Evolutionary conservation across 2,797 vertebrate genomes (phyloP).

Genomic region (Melanotaenia pygmaea): DNA sequence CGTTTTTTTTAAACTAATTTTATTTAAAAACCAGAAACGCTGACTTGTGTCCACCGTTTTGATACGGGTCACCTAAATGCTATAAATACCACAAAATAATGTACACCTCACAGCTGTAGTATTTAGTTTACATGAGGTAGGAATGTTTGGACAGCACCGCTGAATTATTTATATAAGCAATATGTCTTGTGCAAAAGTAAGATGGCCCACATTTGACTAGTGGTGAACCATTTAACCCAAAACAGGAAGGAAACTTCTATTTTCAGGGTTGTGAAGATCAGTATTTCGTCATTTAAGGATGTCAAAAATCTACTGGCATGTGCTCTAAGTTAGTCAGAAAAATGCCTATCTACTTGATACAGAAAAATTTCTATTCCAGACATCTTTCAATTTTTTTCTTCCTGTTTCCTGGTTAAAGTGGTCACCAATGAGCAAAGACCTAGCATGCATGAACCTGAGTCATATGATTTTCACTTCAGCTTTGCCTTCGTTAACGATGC

Average conservation of each 20-base stretch:
- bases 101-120: background rate
- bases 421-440: background rate
- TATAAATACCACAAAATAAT: background rate
- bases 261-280: background rate
- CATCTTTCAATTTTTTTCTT: background rate
- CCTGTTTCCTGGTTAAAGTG: no score
- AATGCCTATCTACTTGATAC: no score
- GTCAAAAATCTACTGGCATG: background rate
- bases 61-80: background rate
- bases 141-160: background rate
- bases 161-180: background rate
- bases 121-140: background rate
- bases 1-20: background rate
- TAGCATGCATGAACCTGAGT: constrained; percentile 27
- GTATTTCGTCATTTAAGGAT: background rate
- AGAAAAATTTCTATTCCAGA: background rate
- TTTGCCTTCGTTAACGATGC: constrained; percentile 54
- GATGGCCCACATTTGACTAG: background rate
- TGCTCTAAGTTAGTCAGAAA: background rate
- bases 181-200: background rate
- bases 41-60: background rate
- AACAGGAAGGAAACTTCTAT: background rate
- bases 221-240: background rate
- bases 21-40: background rate
- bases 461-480: constrained; percentile 34